Percentiles rank a stretch among this genome's conserved stretches.
phyloP scores from a whole-genome alignment of 2,797 vertebrate species.

The Rhadinocentrus ornatus region DNA sequence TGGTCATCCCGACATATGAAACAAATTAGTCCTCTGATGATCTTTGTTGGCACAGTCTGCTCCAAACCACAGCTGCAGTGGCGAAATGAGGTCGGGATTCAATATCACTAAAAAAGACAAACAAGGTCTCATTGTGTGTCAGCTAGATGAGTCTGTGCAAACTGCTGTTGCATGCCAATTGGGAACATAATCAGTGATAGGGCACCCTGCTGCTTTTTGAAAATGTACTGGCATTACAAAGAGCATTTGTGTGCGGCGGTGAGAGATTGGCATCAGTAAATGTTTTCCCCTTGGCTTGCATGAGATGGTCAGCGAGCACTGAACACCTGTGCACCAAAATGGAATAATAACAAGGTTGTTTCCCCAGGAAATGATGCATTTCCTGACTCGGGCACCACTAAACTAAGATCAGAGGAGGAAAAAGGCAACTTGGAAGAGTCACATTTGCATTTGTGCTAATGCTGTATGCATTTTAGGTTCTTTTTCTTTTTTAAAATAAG shows the following conservation, averaged over 20 bases:
- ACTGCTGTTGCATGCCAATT: slow-evolving; percentile 70
- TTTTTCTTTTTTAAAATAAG: slow-evolving; percentile 10
- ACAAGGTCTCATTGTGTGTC: slow-evolving; percentile 74
- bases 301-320: slow-evolving; percentile 59
- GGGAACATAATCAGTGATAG: slow-evolving; percentile 71
- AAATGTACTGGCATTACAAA: slow-evolving; percentile 67
- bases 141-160: slow-evolving; percentile 63
- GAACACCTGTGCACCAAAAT: slow-evolving; percentile 78
- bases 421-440: slow-evolving; percentile 44
- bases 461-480: slow-evolving; percentile 11
- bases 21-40: slow-evolving; percentile 67
- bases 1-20: slow-evolving; percentile 66
- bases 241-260: slow-evolving; percentile 68
- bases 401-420: slow-evolving; percentile 62
- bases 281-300: slow-evolving; percentile 44
- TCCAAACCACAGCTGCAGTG: slow-evolving; percentile 69
- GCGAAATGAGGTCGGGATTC: slow-evolving; percentile 70
- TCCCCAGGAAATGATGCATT: slow-evolving; percentile 74
- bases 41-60: slow-evolving; percentile 52
- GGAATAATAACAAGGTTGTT: slow-evolving; percentile 79
- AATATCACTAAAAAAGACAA: slow-evolving; percentile 60
- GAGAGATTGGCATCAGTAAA: slow-evolving; percentile 65
- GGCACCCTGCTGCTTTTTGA: slow-evolving; percentile 68
- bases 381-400: slow-evolving; percentile 65
- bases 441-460: slow-evolving; percentile 48